Base-by-base conservation (phyloP, 1,140 invertebrate species). In the Bombus vancouverensis region DNA sequence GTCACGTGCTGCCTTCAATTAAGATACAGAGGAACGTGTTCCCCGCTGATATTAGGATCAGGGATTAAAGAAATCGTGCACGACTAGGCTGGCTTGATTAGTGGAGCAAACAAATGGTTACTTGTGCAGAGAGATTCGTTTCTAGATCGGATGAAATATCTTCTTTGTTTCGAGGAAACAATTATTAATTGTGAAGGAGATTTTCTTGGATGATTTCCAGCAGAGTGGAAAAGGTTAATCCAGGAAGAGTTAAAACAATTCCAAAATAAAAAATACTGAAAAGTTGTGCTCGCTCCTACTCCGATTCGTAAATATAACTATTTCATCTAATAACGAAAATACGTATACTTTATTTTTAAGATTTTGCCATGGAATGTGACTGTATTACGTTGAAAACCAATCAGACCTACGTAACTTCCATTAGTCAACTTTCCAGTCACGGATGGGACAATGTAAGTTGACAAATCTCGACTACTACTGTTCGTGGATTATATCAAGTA, bases 1-100 rank as follows among this genome's bases (percentile, higher is more conserved):
- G 66, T 70, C 82, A 68, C 34, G 42, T 77, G 82, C 34, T 32
- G 12, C 65, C 39, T 70, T 59, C 65, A 42, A 77, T 83, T 83
- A 78, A 83, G 47, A 70, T 32, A 68, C 42, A 76, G 47, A 10
- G 13, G 13, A 57, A 70, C 18, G 22, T 15, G 32, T 37, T 42
- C 37, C 28, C 62, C 44, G 47, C n/a, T 72, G 47, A 77, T 70
- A 37, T 82, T 37, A 37, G 10, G 12, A 39, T 47, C 32, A 0
- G 34, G 47, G 37, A 77, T 77, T 77, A 77, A 65, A 77, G 37
- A 65, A 78, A 65, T 78, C 28, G 75, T 18, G 32, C 37, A n/a
- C 15, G 13, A 10, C 3, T 10, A 15, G 74, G 12, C 5, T 8
- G 15, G 59, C 8, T 44, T 44, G 53, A 78, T 77, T 78, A 39